Base-by-base conservation (phyloP, 2,113 vertebrate species). In the Plecotus auritus region DNA sequence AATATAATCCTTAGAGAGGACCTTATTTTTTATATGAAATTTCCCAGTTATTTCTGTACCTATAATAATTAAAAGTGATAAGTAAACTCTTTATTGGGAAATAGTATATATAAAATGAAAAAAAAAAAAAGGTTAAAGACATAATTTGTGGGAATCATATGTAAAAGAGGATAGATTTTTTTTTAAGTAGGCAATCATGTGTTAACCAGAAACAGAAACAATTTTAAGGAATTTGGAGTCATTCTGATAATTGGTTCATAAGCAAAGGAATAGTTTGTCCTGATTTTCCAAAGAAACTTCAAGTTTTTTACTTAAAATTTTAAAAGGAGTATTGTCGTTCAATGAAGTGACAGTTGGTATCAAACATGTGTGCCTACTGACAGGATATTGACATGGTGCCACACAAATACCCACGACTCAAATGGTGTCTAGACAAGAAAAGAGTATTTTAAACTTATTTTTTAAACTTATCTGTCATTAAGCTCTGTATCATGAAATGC, bases 281-380 rank as follows among this genome's bases (percentile, higher is more conserved):
- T 72, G 18, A 42, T 73, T 40, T 85, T 90, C 16, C 35, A 74
- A 94, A 61, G 59, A 61, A 67, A 81, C 45, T 72, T 7, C 20
- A 74, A 84, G 28, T 30, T 83, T 14, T 85, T 66, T 0, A 74
- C n/a, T 97, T 90, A 40, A 90, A 45, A 14, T 22, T 69, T 82
- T 83, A 67, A 18, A 83, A 30, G 35, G 12, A 14, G 42, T 61
- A 22, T 61, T 73, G 73, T 89, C 93, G 80, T 69, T 13, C 64
- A 74, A 3, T 40, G 56, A 94, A 83, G 61, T 13, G 49, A 90
- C 80, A 95, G 47, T 91, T 93, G 70, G 59, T 23, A 14, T 69
- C 56, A 86, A 89, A 80, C 49, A 92, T 86, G 78, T 97, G 83
- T 96, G 77, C 49, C 35, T 76, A 45, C 18, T 89, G 42, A 80